A percentile compares a stretch with the other conserved stretches of the same genome.
phyloP scores from a whole-genome alignment of 2,797 vertebrate species.

The Notolabrus celidotus region DNA sequence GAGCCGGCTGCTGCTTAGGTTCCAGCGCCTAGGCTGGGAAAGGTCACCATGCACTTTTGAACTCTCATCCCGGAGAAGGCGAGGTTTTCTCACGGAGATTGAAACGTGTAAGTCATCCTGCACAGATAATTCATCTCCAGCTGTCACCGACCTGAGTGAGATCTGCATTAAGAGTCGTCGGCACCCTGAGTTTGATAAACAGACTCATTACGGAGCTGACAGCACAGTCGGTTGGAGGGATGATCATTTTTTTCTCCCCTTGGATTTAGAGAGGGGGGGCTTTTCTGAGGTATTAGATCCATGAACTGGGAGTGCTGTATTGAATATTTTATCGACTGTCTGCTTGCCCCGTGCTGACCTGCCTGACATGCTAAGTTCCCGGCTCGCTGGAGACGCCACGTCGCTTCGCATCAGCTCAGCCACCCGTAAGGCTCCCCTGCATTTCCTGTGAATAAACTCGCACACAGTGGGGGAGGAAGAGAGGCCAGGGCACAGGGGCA shows the following conservation, averaged over 20 bases:
- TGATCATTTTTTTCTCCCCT: slow-evolving; percentile 50
- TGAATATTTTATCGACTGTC: slow-evolving; percentile 96
- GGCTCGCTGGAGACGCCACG: slow-evolving; percentile 88
- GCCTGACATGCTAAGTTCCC: slow-evolving; percentile 90
- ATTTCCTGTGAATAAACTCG: slow-evolving; percentile 89
- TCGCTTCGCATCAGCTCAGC: slow-evolving; percentile 88
- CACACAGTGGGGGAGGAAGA: slow-evolving; percentile 86
- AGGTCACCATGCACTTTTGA: slow-evolving; percentile 81
- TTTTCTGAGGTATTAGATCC: slow-evolving; percentile 87
- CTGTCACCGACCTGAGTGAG: slow-evolving; percentile 50
- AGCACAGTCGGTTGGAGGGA: slow-evolving; percentile 39
- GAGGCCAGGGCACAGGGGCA: slow-evolving; percentile 79
- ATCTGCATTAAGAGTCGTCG: slow-evolving; percentile 61
- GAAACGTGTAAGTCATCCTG: slow-evolving; percentile 66
- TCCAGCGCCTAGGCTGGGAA: slow-evolving; percentile 39
- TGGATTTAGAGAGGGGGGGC: slow-evolving; percentile 51
- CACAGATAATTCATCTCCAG: slow-evolving; percentile 52
- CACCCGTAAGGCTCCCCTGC: slow-evolving; percentile 86
- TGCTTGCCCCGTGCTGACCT: slow-evolving; percentile 91
- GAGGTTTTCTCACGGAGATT: slow-evolving; percentile 14
- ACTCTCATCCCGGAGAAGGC: slow-evolving; percentile 61
- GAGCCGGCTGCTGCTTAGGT: slow-evolving; percentile 22
- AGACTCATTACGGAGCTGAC: slow-evolving; percentile 35
- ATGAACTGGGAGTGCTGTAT: slow-evolving; percentile 90
- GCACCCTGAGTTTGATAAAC: slow-evolving; percentile 57